A percentile compares a stretch with the other conserved stretches of the same genome.
phyloP scores from a whole-genome alignment of 2,888 invertebrate species.

The Yponomeuta sedellus region DNA sequence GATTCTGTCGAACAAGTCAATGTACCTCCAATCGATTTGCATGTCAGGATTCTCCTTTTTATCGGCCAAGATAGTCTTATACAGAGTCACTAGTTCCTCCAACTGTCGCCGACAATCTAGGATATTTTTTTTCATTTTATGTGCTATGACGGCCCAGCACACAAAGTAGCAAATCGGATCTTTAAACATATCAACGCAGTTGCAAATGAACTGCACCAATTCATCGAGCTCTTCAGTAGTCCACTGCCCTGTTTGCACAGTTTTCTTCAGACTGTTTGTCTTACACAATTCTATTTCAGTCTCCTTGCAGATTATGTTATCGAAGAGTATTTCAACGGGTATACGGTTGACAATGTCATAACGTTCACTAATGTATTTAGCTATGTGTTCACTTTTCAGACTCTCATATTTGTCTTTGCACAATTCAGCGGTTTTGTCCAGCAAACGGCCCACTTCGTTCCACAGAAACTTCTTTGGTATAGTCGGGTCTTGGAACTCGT shows the following conservation, averaged over 20 bases:
- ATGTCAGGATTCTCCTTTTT: conserved; percentile 62
- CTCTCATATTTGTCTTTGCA: conserved; percentile 49
- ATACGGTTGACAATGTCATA: conserved; percentile 42
- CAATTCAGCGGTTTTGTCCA: conserved; percentile 47
- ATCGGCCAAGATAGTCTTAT: conserved; percentile 51
- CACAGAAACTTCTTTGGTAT: conserved; percentile 63
- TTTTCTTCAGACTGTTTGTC: conserved; percentile 16
- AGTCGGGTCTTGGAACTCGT: conserved; percentile 57
- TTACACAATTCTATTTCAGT: conserved; percentile 35
- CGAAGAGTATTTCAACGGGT: conserved; percentile 52
- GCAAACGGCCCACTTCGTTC: conserved; percentile 57
- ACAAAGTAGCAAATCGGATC: conserved; percentile 55
- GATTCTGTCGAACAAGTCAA: conserved; percentile 62
- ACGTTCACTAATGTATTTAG: conserved; percentile 37
- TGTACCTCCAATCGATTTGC: conserved; percentile 65
- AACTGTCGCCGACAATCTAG: conserved; percentile 46
- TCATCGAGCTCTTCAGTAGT: conserved; percentile 42
- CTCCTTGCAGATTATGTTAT: conserved; percentile 55
- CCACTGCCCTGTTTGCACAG: conserved; percentile 32
- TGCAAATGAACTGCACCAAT: conserved; percentile 52
- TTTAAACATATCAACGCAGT: conserved; percentile 56
- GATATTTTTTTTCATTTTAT: conserved; percentile 37
- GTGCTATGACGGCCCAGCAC: conserved; percentile 48
- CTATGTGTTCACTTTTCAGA: conserved; percentile 43
- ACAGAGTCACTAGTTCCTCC: conserved; percentile 47